Conservation (phyloP, 2,888 invertebrate species). For the Brachynemurus nebulosus region DNA sequence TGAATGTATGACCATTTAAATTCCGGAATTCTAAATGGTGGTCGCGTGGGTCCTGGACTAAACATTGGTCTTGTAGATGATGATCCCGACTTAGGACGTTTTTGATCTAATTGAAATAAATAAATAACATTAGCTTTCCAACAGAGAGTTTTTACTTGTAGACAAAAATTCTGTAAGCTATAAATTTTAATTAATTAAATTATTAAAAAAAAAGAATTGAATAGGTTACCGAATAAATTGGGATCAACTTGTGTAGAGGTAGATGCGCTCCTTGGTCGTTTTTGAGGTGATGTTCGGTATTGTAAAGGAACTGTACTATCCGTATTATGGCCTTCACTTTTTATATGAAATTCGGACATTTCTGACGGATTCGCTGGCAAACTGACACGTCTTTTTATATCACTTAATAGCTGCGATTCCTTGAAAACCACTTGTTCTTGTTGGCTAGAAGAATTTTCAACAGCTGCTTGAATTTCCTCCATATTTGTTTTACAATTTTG, state of each 20-base stretch:
- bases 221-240: conserved; percentile 66
- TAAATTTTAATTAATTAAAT: conserved; percentile 4
- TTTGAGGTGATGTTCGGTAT: conserved; percentile 42
- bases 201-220: conserved; percentile 5
- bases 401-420: conserved; percentile 10
- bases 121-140: too few species aligned
- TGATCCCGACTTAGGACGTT: conserved; percentile 47
- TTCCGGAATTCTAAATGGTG: conserved; percentile 97
- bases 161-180: conserved; percentile 10
- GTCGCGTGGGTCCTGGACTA: conserved; percentile 82
- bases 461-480: not conserved
- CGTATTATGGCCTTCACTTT: conserved; percentile 24
- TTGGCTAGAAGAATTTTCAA: conserved; percentile 1
- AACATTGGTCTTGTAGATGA: conserved; percentile 71
- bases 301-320: conserved; percentile 30
- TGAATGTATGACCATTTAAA: conserved; percentile 99
- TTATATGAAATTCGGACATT: conserved; percentile 26
- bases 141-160: too few species aligned
- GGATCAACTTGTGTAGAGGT: conserved; percentile 75
- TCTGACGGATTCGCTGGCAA: conserved; percentile 34
- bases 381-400: conserved; percentile 39
- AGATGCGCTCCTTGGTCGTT: conserved; percentile 63
- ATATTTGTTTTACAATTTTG: conserved; percentile 32
- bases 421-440: not conserved
- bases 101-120: conserved; percentile 33